Evolutionary conservation across 2,888 invertebrate genomes (phyloP).

Genomic region (Malacosoma neustria): DNA sequence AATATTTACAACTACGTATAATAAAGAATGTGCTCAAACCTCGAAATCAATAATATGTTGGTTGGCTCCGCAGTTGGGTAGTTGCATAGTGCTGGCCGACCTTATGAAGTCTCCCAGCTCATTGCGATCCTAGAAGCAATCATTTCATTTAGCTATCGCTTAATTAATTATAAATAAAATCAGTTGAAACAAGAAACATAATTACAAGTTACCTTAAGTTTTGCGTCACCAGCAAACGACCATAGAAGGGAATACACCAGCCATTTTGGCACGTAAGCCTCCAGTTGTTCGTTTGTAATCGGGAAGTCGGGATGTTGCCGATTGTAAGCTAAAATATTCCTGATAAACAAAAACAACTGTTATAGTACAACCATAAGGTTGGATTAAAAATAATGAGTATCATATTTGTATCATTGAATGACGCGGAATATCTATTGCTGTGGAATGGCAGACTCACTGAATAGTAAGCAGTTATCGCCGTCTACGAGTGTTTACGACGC

Average conservation of each 20-base stretch:
- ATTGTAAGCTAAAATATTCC: slow-evolving; percentile 95
- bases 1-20: too few species aligned
- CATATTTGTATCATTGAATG: too few species aligned
- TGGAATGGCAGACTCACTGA: too few species aligned
- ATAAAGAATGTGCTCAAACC: slow-evolving; percentile 61
- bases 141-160: slow-evolving; percentile 1
- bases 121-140: slow-evolving; percentile 76
- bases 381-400: neutral
- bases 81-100: slow-evolving; percentile 93
- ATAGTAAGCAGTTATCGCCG: too few species aligned
- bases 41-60: slow-evolving; percentile 97
- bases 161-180: neutral
- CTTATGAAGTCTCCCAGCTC: slow-evolving; percentile 97
- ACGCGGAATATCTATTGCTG: too few species aligned
- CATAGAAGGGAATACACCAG: slow-evolving; percentile 95
- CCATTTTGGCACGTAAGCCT: slow-evolving; percentile 95
- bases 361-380: neutral
- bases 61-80: slow-evolving; percentile 87
- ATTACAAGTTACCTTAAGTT: slow-evolving; percentile 83
- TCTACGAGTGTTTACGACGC: too few species aligned
- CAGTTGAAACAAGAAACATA: neutral
- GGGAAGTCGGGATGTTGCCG: slow-evolving; percentile 96
- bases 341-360: slow-evolving; percentile 21
- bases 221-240: slow-evolving; percentile 99
- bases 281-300: slow-evolving; percentile 91